Evolutionary conservation across 2,113 vertebrate species (phyloP), one percentile per base, ranked within the genome.

Genomic region (Thomomys bottae): DNA sequence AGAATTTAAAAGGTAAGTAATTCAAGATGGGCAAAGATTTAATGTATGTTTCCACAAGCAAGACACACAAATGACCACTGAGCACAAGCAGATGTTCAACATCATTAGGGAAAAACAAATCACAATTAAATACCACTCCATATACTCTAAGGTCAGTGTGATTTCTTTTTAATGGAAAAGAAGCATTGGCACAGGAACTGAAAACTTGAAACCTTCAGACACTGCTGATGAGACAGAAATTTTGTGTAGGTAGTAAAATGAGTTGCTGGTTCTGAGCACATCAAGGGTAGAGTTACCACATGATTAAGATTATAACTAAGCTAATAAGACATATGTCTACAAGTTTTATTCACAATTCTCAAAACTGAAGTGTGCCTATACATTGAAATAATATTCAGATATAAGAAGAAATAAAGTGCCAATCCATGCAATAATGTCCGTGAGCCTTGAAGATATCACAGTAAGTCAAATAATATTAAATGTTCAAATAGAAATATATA

Each of bases 201-300:
- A 86, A 26, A 91, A 91, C 40, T 14, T 76, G 32, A 28, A 85
- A 57, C 2, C 20, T 49, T 40, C 12, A 66, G 57, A 54, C 9
- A 54, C 86, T 84, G 21, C 59, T 63, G 17, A 23, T 42, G 15
- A 40, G 12, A 72, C 23, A 67, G 59, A 76, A 84, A 85, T 24
- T 66, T 40, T 45, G n/a, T 66, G 6, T 18, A 91, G 40, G 24
- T 36, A 34, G 1, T 70, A 76, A 85, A 81, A 45, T 84, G 20
- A 61, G 38, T 90, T 84, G 17, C 36, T 21, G 57, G n/a, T 84
- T 79, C 23, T 88, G 45, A 68, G 66, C 64, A 84, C 71, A 26
- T 76, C 80, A 90, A 64, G 75, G n/a, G n/a, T 30, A 88, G 30
- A 70, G 42, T 72, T 71, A 68, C 38, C 64, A 80, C n/a, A 80